A percentile compares a stretch with the other conserved stretches of the same genome.
Conservation (phyloP, 53 echinoderm and acorn worm genomes). For the Holothuria scabra region DNA sequence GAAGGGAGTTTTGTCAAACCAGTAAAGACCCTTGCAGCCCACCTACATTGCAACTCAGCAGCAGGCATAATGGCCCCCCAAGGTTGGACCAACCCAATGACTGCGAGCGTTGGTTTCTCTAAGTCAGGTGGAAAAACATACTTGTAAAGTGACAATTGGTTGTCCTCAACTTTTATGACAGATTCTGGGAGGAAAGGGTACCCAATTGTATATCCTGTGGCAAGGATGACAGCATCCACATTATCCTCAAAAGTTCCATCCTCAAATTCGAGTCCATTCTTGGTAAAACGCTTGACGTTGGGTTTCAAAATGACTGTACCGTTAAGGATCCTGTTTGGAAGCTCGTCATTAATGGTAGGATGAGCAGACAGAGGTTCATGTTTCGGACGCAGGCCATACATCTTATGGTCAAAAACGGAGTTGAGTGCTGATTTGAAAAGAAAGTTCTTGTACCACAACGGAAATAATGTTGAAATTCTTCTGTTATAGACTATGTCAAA, state of each 20-base stretch:
- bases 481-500: constrained; percentile 37
- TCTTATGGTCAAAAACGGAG: constrained; percentile 54
- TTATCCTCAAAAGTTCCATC: constrained; percentile 76
- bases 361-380: constrained; percentile 40
- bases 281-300: no score
- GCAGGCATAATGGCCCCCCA: constrained; percentile 66
- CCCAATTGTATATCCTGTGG: constrained; percentile 73
- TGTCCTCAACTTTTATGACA: neutral
- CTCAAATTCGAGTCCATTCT: constrained; percentile 56
- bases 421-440: constrained; percentile 22
- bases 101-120: constrained; percentile 67
- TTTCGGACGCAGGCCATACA: constrained; percentile 57
- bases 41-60: constrained; percentile 78
- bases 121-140: constrained; percentile 73
- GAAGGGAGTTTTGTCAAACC: constrained; percentile 62
- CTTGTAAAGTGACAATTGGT: constrained; percentile 67
- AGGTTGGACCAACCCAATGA: constrained; percentile 64
- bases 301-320: neutral
- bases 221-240: constrained; percentile 80
- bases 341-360: constrained; percentile 75
- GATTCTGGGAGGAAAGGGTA: constrained; percentile 79
- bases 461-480: constrained; percentile 3
- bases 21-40: constrained; percentile 76
- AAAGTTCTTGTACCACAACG: constrained; percentile 1
- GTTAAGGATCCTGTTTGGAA: constrained; percentile 43